Evolutionary conservation across 2,888 invertebrate species (phyloP), one percentile per base, ranked within the genome.

Genomic region (Ceriagrion tenellum): DNA sequence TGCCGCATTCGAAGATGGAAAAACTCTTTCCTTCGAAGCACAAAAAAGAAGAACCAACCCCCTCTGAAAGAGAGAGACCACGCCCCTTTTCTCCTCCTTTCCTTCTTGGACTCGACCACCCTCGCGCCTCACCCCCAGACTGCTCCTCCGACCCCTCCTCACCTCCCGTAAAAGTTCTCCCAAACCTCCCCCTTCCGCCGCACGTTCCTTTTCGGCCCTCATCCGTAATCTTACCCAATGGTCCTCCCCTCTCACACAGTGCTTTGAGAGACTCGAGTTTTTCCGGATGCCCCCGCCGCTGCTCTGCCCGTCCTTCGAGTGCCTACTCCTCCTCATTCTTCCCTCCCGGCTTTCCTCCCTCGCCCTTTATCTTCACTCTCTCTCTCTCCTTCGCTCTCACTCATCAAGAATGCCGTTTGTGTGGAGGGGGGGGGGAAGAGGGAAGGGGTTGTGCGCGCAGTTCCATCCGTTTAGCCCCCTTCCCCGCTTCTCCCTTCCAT

Each of bases 1-100:
- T 81, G 35, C 81, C 81, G 81, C 81, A 26, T 81, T 35, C 81
- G 81, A 81, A 81, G 81, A 81, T 35, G 81, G 81, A 81, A 81
- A 56, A 81, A 81, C 81, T 81, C 81, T 81, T 47, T 81, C 81
- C 81, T 81, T 81, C 81, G 35, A 59, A 59, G 59, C 12, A 16
- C 16, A 56, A 56, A 56, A 12, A 59, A 59, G 16, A 81, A 81
- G n/a, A 69, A 26, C 69, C 69, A 69, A 69, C 69, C 81, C 81
- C 69, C 47, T 59, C 10, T 81, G 47, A 47, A 47, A 47, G 47
- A 59, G 81, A n/a, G 8, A 81, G 35, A n/a, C 81, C 81, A 81
- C 81, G 81, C 81, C 81, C 81, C 81, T 81, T 69, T 35, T 35
- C 35, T 81, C 81, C 35, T 81, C 69, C 69, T n/a, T n/a, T 69